Percentiles rank a stretch among this genome's conserved stretches.
Evolutionary conservation across 2,797 vertebrate genomes (phyloP).

Genomic region (Crax fasciolata): DNA sequence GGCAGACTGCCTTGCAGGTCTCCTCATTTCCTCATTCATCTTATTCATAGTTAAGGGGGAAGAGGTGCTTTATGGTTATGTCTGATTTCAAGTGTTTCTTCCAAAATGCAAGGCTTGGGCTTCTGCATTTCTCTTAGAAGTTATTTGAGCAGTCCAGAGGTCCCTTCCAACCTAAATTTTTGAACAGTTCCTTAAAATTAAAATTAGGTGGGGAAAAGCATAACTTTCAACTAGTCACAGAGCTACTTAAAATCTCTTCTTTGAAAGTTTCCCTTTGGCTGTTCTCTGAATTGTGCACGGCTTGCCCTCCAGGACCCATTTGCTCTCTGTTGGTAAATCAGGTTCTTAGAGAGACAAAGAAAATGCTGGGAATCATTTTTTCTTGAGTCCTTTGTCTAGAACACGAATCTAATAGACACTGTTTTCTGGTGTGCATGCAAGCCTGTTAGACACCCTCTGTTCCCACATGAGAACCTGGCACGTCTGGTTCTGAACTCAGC

Average conservation of each 20-base stretch:
- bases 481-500: background rate
- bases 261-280: constrained; percentile 54
- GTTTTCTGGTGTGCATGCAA: background rate
- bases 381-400: background rate
- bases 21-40: background rate
- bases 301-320: constrained; percentile 21
- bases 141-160: constrained; percentile 55
- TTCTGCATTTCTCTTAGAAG: constrained; percentile 42
- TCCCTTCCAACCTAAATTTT: constrained; percentile 60
- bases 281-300: constrained; percentile 9
- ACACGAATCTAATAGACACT: background rate
- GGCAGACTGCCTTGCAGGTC: background rate
- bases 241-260: constrained; percentile 59
- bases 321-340: background rate
- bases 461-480: background rate
- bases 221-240: constrained; percentile 59
- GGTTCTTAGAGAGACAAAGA: constrained; percentile 3
- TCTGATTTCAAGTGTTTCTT: constrained; percentile 32
- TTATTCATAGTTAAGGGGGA: background rate
- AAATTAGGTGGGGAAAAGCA: constrained; percentile 36
- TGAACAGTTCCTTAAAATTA: constrained; percentile 65
- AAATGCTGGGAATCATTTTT: background rate
- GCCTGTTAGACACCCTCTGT: background rate
- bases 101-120: background rate
- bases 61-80: constrained; percentile 24